Conservation (phyloP, 2,113 vertebrate genomes). For the Athene noctua region DNA sequence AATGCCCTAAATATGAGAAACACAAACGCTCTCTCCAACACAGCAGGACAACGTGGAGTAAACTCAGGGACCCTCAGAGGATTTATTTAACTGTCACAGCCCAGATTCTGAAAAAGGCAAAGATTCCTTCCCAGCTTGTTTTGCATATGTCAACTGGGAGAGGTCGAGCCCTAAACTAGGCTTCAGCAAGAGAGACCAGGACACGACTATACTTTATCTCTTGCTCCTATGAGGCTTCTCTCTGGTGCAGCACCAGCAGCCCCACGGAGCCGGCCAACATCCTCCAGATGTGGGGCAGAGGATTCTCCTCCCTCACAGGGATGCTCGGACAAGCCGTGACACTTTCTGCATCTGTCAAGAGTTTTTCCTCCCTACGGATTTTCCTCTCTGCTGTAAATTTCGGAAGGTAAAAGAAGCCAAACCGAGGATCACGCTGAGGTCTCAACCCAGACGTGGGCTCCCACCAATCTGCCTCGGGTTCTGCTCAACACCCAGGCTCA, state of each 20-base stretch:
- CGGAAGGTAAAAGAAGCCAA: neutral
- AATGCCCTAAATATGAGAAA: conserved; percentile 37
- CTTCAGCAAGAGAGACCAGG: neutral
- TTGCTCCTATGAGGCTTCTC: neutral
- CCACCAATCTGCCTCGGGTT: neutral
- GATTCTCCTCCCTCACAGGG: neutral
- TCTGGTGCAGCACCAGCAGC: neutral
- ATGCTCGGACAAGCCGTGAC: neutral
- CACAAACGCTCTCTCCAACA: neutral
- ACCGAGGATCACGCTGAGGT: accelerated
- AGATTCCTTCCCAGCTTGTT: neutral
- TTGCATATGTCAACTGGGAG: neutral
- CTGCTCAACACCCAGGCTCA: neutral
- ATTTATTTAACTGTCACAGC: neutral
- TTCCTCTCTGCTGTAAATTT: accelerated
- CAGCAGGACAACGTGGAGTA: neutral
- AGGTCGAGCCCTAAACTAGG: neutral
- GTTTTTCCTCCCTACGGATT: neutral
- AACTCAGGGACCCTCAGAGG: neutral
- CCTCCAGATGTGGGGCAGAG: neutral
- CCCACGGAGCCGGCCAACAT: neutral
- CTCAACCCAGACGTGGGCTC: accelerated
- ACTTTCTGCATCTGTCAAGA: accelerated
- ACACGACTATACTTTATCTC: neutral
- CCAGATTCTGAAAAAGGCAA: neutral